Evolutionary conservation across 2,797 vertebrate genomes (phyloP).

Genomic region (Antrozous pallidus): DNA sequence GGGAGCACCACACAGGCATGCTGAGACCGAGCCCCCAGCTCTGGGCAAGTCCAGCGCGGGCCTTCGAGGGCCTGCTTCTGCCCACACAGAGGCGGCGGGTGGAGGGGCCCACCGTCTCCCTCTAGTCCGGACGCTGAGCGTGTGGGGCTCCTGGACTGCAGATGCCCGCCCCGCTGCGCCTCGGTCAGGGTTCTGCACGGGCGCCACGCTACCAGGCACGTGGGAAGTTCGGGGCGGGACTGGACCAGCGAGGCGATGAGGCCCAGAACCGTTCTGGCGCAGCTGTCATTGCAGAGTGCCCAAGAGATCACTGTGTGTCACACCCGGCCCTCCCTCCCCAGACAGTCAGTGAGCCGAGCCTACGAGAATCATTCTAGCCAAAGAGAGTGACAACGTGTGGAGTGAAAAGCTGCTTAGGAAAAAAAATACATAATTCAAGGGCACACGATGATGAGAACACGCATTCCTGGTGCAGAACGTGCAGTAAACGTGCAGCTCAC

Average conservation of each 20-base stretch:
- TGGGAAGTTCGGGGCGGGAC: slow-evolving; percentile 32
- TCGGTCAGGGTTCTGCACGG: neutral
- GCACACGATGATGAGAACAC: slow-evolving; percentile 85
- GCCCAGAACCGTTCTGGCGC: neutral
- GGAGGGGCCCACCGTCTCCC: neutral
- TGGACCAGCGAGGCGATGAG: neutral
- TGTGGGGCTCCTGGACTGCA: neutral
- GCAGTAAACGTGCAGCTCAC: slow-evolving; percentile 88
- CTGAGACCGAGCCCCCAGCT: neutral
- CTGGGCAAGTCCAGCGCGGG: neutral
- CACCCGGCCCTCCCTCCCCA: slow-evolving; percentile 53
- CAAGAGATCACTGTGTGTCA: slow-evolving; percentile 70
- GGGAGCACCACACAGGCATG: slow-evolving; percentile 44
- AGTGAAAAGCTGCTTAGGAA: slow-evolving; percentile 84
- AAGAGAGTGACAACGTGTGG: slow-evolving; percentile 84
- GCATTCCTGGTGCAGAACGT: slow-evolving; percentile 87
- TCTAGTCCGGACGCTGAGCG: neutral
- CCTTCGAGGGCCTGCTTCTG: slow-evolving; percentile 29
- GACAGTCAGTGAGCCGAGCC: slow-evolving; percentile 76
- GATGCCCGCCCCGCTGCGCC: neutral
- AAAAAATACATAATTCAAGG: slow-evolving; percentile 57
- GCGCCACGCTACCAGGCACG: neutral
- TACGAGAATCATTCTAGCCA: slow-evolving; percentile 78
- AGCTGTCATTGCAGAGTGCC: slow-evolving; percentile 63
- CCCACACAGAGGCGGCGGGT: neutral